phyloP scores from a whole-genome alignment of 1,140 invertebrate species.

The Polypedilum pembai region DNA sequence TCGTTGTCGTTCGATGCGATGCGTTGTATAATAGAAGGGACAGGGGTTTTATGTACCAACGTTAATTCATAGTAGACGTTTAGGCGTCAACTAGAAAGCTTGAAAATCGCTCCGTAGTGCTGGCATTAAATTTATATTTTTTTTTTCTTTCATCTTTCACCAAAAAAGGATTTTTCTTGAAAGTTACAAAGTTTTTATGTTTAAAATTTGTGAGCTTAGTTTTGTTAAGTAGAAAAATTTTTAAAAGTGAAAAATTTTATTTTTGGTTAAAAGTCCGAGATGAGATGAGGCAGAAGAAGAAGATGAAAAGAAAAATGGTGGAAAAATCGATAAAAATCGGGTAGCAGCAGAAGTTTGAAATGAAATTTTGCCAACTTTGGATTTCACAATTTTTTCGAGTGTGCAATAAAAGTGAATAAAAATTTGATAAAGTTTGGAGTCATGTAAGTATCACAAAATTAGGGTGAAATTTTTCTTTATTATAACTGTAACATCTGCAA shows the following conservation, averaged over 20 bases:
- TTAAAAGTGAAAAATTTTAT: too few species aligned
- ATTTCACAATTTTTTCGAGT: too few species aligned
- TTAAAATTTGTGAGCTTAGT: too few species aligned
- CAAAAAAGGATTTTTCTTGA: background rate
- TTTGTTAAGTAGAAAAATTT: too few species aligned
- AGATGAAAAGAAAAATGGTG: background rate
- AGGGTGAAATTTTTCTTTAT: too few species aligned
- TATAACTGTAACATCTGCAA: too few species aligned
- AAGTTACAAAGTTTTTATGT: background rate
- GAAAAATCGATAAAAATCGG: conserved; percentile 18
- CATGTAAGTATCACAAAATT: too few species aligned
- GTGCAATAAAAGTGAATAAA: too few species aligned
- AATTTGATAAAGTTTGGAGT: too few species aligned
- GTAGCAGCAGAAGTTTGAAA: background rate
- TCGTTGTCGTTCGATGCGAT: background rate
- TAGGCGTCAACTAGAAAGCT: conserved; percentile 46
- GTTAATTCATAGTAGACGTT: conserved; percentile 46
- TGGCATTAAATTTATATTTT: background rate
- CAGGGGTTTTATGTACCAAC: conserved; percentile 45
- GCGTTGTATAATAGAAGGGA: conserved; percentile 32
- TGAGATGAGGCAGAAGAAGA: too few species aligned
- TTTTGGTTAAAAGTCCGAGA: too few species aligned
- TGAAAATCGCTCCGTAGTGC: conserved; percentile 42
- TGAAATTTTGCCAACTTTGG: background rate
- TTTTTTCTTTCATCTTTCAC: background rate